Conservation (phyloP, 2,797 vertebrate genomes). For the Tragopan temminckii region DNA sequence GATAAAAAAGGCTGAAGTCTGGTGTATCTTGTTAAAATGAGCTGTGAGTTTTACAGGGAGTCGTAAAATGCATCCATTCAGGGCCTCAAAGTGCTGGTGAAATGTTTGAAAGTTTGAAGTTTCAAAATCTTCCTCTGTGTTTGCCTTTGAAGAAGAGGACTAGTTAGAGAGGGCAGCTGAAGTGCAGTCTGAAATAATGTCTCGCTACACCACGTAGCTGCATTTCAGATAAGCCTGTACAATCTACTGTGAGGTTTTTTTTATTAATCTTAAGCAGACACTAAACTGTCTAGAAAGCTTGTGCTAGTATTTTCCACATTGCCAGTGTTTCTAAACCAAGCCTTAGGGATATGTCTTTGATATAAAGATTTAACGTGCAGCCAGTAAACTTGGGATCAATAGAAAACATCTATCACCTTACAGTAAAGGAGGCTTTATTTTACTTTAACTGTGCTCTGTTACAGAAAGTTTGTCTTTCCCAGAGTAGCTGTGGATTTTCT, state of each 20-base stretch:
- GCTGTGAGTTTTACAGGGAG: not conserved
- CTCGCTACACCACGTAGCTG: not conserved
- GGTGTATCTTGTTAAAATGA: not conserved
- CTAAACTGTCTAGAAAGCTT: not conserved
- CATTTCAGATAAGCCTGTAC: not conserved
- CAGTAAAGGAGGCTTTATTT: constrained; percentile 40
- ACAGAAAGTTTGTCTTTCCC: constrained; percentile 46
- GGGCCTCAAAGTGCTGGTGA: not conserved
- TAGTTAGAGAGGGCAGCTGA: not conserved
- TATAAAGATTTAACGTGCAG: not conserved
- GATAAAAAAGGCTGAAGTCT: not conserved
- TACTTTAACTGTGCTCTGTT: not conserved
- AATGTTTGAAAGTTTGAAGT: not conserved
- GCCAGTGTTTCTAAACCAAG: constrained; percentile 19
- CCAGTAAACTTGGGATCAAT: not conserved
- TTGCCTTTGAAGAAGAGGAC: not conserved
- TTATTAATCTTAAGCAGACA: not conserved
- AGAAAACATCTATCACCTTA: constrained; percentile 14
- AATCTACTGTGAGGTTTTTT: not conserved
- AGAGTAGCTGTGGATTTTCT: constrained; percentile 28
- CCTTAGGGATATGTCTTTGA: not conserved
- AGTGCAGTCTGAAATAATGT: not conserved
- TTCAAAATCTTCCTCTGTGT: not conserved
- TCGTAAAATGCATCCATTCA: not conserved
- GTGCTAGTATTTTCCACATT: constrained; percentile 29